phyloP scores from a whole-genome alignment of 2,113 vertebrate species.

The Siniperca chuatsi region DNA sequence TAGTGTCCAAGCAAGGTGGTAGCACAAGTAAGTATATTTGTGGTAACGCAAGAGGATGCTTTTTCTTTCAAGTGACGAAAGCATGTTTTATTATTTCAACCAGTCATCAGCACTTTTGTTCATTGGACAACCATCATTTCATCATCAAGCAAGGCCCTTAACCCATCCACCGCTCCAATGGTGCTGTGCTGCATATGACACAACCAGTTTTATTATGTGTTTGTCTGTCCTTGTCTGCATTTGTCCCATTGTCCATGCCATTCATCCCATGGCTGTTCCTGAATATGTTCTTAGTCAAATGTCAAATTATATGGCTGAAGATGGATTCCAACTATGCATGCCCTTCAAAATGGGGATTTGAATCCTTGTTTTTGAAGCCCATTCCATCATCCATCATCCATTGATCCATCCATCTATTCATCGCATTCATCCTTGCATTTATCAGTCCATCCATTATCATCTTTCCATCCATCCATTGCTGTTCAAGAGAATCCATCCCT shows the following conservation, averaged over 20 bases:
- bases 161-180: conserved; percentile 58
- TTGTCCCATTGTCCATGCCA: conserved; percentile 42
- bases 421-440: conserved; percentile 50
- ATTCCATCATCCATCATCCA: conserved; percentile 57
- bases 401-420: conserved; percentile 51
- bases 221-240: conserved; percentile 60
- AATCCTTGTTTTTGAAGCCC: conserved; percentile 55
- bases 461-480: conserved; percentile 58
- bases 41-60: conserved; percentile 61
- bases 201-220: conserved; percentile 32
- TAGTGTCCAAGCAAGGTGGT: conserved; percentile 85
- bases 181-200: conserved; percentile 46
- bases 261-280: conserved; percentile 51
- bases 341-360: conserved; percentile 47
- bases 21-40: conserved; percentile 85
- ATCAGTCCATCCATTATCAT: conserved; percentile 51
- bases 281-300: conserved; percentile 41
- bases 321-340: conserved; percentile 73
- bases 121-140: conserved; percentile 60
- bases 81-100: conserved; percentile 73
- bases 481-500: conserved; percentile 35
- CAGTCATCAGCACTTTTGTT: conserved; percentile 59
- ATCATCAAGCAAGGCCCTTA: conserved; percentile 67
- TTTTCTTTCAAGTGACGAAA: conserved; percentile 49
- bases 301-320: conserved; percentile 44